A percentile compares a stretch with the other conserved stretches of the same genome.
phyloP scores from a whole-genome alignment of 2,113 vertebrate genomes.

The Paedocypris sp. region DNA sequence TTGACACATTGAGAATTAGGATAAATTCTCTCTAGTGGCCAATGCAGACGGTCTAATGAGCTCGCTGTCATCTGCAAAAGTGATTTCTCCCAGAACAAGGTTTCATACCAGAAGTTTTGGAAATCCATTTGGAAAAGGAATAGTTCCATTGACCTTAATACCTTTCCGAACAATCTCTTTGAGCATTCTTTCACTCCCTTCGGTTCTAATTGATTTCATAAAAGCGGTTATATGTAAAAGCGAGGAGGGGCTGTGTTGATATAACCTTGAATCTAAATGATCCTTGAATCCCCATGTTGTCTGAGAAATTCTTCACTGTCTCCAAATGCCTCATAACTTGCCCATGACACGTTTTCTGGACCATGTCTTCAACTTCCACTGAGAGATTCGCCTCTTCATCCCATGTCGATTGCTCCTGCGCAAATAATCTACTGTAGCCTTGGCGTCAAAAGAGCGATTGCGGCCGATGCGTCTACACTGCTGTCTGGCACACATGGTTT shows the following conservation, averaged over 20 bases:
- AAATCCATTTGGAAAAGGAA: slow-evolving; percentile 42
- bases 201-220: slow-evolving; percentile 39
- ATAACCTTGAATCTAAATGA: slow-evolving; percentile 40
- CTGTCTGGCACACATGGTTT: too few relatives aligned
- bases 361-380: slow-evolving; percentile 26
- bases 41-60: slow-evolving; percentile 34
- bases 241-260: slow-evolving; percentile 40
- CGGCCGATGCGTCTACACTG: background rate
- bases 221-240: slow-evolving; percentile 38
- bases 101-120: slow-evolving; percentile 39
- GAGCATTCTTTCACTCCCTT: slow-evolving; percentile 39
- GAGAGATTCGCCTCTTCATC: slow-evolving; percentile 29
- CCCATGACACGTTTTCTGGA: slow-evolving; percentile 39
- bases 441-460: background rate
- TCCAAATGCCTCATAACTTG: slow-evolving; percentile 38
- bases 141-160: slow-evolving; percentile 40
- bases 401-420: slow-evolving; percentile 10
- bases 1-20: slow-evolving; percentile 20
- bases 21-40: slow-evolving; percentile 24
- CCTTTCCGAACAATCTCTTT: slow-evolving; percentile 39
- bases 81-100: slow-evolving; percentile 39
- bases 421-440: slow-evolving; percentile 18
- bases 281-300: slow-evolving; percentile 39
- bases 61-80: slow-evolving; percentile 23
- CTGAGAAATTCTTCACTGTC: slow-evolving; percentile 40